Percentiles rank a stretch among this genome's conserved stretches.
These are phyloP conservation scores for Fregetta grallaria DNA, from an alignment of 2,113 vertebrate species.

Conservation along the genomic window DNA sequence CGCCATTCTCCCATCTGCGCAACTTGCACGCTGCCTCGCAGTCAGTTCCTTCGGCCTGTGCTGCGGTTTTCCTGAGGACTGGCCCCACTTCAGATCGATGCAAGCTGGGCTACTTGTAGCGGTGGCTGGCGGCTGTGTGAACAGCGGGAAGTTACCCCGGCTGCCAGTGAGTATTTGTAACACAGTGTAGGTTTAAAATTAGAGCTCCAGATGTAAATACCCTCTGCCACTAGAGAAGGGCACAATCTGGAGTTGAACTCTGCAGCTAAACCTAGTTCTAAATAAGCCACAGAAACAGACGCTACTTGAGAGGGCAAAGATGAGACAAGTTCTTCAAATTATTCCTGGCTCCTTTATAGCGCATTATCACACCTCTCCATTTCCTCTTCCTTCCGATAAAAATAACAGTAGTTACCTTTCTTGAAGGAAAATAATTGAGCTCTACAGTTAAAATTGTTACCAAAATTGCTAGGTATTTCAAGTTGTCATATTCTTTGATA, in stretches of 20 bases:
- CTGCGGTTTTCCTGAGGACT: not conserved
- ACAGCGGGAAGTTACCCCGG: not conserved
- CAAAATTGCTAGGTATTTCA: not conserved
- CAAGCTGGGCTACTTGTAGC: not conserved
- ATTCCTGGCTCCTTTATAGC: not conserved
- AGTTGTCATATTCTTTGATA: not conserved
- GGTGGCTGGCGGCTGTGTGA: rapidly evolving
- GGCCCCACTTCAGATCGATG: not conserved
- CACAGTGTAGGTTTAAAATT: not conserved
- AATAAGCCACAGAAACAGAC: not conserved
- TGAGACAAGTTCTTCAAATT: not conserved
- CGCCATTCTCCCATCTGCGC: not conserved
- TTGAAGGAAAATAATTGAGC: not conserved
- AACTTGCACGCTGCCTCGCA: not conserved
- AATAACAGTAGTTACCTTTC: not conserved
- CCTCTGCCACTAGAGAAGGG: not conserved
- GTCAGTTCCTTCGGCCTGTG: not conserved
- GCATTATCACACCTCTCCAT: not conserved
- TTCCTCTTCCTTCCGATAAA: not conserved
- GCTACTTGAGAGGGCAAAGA: not conserved
- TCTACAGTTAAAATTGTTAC: not conserved
- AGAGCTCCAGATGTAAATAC: not conserved
- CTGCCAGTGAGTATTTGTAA: not conserved
- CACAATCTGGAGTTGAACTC: not conserved
- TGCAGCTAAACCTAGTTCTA: not conserved